phyloP scores from a whole-genome alignment of 64 coral and sea anemone genomes.

The Pocillopora verrucosa region DNA sequence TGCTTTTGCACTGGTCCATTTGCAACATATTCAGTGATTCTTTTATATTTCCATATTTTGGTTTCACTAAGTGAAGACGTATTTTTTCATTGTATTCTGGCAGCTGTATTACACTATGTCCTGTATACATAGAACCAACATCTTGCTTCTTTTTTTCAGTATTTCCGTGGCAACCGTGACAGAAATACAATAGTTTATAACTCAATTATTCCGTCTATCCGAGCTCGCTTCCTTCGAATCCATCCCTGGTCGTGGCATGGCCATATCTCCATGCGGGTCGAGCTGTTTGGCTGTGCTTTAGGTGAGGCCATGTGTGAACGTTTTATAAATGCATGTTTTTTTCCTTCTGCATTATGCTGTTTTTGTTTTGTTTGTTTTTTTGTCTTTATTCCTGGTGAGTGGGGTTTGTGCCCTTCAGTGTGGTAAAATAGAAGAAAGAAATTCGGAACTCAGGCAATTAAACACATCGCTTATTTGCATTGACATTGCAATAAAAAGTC shows the following conservation, averaged over 20 bases:
- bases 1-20: too few species aligned
- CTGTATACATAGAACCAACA: not conserved
- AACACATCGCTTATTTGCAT: too few species aligned
- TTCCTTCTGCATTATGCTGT: not conserved
- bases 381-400: too few species aligned
- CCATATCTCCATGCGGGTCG: constrained; percentile 58
- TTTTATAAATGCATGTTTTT: not conserved
- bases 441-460: too few species aligned
- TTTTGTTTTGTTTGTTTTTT: too few species aligned
- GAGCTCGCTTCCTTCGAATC: constrained; percentile 53
- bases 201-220: constrained; percentile 57
- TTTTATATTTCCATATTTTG: too few species aligned
- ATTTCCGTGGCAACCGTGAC: constrained; percentile 63
- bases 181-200: constrained; percentile 48
- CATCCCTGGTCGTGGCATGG: constrained; percentile 41
- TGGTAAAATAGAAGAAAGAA: too few species aligned
- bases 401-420: too few species aligned
- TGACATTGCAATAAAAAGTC: too few species aligned
- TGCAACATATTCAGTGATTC: too few species aligned
- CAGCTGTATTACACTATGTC: not conserved
- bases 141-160: constrained; percentile 17
- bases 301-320: not conserved
- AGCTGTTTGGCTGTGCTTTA: constrained; percentile 54
- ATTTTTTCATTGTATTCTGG: not conserved
- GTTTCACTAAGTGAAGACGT: not conserved